Evolutionary conservation across 2,113 vertebrate genomes (phyloP).

Genomic region (Tetrao urogallus): DNA sequence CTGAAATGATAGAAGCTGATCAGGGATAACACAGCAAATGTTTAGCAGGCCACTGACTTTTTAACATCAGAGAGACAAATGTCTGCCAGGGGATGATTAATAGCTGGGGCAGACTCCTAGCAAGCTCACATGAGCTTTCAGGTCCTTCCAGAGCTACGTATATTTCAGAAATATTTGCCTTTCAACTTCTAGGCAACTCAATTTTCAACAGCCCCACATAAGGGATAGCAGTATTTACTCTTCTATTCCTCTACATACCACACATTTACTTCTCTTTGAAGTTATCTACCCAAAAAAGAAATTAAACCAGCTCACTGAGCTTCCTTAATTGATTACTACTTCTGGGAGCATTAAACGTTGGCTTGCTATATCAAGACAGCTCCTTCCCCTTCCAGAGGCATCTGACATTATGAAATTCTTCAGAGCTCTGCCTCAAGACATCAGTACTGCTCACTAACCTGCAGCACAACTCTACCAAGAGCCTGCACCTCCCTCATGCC

Average conservation of each 20-base stretch:
- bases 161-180: neutral
- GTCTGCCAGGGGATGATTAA: neutral
- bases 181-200: neutral
- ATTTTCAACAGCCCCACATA: neutral
- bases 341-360: neutral
- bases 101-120: neutral
- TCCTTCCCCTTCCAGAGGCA: neutral
- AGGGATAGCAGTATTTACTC: neutral
- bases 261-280: neutral
- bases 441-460: neutral
- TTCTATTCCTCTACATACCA: neutral
- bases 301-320: neutral
- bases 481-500: neutral
- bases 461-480: neutral
- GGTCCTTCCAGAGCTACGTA: neutral
- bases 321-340: neutral
- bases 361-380: neutral
- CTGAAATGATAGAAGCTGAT: neutral
- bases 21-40: neutral
- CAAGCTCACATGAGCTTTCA: neutral
- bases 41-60: neutral
- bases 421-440: neutral
- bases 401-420: neutral
- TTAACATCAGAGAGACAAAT: neutral
- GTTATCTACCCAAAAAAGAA: neutral